These are phyloP conservation scores for Calliscelio sp. DNA, from an alignment of 2,888 invertebrate species.

Conservation along the genomic window DNA sequence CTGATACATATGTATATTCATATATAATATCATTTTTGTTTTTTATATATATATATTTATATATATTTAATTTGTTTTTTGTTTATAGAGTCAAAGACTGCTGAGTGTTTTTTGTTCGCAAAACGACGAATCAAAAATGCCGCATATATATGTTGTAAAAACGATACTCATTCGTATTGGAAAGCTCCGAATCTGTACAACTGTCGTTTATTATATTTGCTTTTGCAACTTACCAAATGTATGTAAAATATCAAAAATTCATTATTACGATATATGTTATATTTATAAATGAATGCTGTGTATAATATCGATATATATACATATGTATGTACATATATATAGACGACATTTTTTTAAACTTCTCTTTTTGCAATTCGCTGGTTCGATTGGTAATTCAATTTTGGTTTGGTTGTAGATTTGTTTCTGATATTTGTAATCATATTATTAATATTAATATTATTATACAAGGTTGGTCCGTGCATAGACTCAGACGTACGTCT, in stretches of 20 bases:
- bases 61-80: not conserved
- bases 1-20: too few species aligned
- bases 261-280: slow-evolving; percentile 46
- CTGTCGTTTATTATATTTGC: slow-evolving; percentile 23
- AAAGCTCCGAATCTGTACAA: slow-evolving; percentile 38
- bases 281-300: slow-evolving; percentile 57
- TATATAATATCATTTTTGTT: too few species aligned
- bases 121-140: slow-evolving; percentile 53
- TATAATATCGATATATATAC: slow-evolving; percentile 64
- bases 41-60: not conserved
- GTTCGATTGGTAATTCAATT: slow-evolving; percentile 10
- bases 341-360: slow-evolving; percentile 67
- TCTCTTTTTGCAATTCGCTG: slow-evolving; percentile 37
- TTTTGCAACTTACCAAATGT: slow-evolving; percentile 63
- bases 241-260: slow-evolving; percentile 68
- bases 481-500: slow-evolving; percentile 3
- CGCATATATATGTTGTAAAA: slow-evolving; percentile 57
- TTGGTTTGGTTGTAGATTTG: slow-evolving; percentile 11
- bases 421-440: too few species aligned
- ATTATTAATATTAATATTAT: too few species aligned
- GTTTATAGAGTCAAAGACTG: not conserved
- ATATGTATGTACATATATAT: slow-evolving; percentile 60
- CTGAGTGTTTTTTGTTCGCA: slow-evolving; percentile 32
- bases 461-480: slow-evolving; percentile 51
- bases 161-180: slow-evolving; percentile 46